Conservation (phyloP, 37 sponge, comb jelly and placozoan species). For the Geodia barretti region DNA sequence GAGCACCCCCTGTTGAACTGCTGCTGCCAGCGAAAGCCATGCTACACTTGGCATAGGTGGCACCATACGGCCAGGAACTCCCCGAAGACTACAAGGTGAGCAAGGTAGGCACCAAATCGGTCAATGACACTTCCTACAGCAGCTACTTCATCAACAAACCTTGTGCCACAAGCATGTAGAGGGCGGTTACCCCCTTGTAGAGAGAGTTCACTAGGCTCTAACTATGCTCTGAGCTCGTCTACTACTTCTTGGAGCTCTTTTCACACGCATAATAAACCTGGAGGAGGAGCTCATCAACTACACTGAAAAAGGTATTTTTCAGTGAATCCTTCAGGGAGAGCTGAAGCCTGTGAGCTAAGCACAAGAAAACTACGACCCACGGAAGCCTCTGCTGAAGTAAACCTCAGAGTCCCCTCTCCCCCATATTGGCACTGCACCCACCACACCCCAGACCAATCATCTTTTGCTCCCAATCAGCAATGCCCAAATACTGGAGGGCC, state of each 20-base stretch:
- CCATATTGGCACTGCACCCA: constrained; percentile 44
- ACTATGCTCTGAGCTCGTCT: constrained; percentile 24
- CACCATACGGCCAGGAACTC: too few relatives aligned
- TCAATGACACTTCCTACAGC: constrained; percentile 43
- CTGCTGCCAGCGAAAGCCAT: too few relatives aligned
- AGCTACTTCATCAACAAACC: too few relatives aligned
- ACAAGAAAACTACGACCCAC: constrained; percentile 63
- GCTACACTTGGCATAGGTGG: too few relatives aligned
- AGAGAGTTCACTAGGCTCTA: constrained; percentile 43
- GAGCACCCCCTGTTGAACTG: too few relatives aligned
- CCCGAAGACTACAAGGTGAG: constrained; percentile 31
- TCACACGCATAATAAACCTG: constrained; percentile 39
- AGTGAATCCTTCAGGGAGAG: constrained; percentile 65
- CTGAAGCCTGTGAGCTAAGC: constrained; percentile 59
- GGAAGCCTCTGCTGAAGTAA: constrained; percentile 17
- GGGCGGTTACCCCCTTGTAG: constrained; percentile 26
- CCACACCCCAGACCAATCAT: constrained; percentile 62
- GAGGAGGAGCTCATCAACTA: constrained; percentile 46
- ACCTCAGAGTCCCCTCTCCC: constrained; percentile 33
- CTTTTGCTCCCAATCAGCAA: constrained; percentile 37
- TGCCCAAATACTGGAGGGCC: too few relatives aligned
- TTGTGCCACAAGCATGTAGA: constrained; percentile 43
- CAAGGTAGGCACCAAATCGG: constrained; percentile 42
- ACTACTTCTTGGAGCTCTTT: constrained; percentile 51
- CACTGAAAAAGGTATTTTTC: constrained; percentile 27